Conservation (phyloP, 2,797 vertebrate species). For the Sebastes iracundus region DNA sequence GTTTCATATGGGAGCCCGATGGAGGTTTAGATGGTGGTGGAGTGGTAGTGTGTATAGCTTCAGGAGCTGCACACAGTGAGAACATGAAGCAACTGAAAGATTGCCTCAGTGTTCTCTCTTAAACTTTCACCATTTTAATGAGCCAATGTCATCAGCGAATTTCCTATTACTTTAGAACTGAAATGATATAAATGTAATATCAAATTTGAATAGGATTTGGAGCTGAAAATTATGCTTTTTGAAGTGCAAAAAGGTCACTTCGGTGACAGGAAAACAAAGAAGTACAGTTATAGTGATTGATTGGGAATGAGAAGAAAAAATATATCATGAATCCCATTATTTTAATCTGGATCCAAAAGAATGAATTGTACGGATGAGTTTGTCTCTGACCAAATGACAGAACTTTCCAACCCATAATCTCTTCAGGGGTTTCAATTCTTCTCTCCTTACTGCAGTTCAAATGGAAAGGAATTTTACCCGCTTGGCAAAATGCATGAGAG, state of each 20-base stretch:
- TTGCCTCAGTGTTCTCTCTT: not conserved
- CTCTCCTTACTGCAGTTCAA: slow-evolving; percentile 6
- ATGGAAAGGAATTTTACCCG: slow-evolving; percentile 12
- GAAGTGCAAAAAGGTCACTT: slow-evolving; percentile 24
- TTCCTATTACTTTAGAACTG: not conserved
- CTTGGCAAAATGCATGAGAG: slow-evolving; percentile 24
- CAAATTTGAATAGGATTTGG: not conserved
- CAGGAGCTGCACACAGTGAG: slow-evolving; percentile 23
- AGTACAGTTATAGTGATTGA: not conserved
- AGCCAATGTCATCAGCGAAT: slow-evolving; percentile 5
- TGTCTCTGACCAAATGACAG: slow-evolving; percentile 26
- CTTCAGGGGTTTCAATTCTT: slow-evolving; percentile 27
- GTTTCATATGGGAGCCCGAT: slow-evolving; percentile 63
- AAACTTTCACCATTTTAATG: slow-evolving; percentile 15
- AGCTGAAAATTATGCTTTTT: not conserved
- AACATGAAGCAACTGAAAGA: slow-evolving; percentile 8
- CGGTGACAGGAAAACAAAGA: slow-evolving; percentile 2
- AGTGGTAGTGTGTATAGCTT: slow-evolving; percentile 28
- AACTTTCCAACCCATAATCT: slow-evolving; percentile 26
- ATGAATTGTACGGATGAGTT: slow-evolving; percentile 28
- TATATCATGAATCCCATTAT: slow-evolving; percentile 56
- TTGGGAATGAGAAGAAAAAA: slow-evolving; percentile 22
- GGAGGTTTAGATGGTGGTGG: slow-evolving; percentile 49
- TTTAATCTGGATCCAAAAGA: slow-evolving; percentile 44
- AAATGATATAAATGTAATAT: not conserved